phyloP scores from a whole-genome alignment of 1,140 invertebrate species.

The Potamilus streckersoni region DNA sequence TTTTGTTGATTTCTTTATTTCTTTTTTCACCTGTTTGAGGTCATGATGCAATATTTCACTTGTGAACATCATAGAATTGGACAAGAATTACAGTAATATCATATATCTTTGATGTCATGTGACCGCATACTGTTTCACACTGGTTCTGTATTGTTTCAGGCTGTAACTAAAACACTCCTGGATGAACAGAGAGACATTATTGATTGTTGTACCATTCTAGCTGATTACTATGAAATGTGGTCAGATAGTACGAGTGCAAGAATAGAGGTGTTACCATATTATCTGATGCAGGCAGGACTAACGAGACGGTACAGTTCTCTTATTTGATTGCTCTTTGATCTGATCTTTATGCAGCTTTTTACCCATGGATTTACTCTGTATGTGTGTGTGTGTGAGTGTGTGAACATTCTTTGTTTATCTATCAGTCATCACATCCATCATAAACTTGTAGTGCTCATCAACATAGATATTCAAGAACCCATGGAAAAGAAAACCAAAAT shows the following conservation, averaged over 20 bases:
- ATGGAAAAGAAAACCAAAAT: no score
- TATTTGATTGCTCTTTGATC: neutral
- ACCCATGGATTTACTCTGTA: neutral
- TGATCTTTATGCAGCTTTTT: neutral
- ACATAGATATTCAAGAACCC: no score
- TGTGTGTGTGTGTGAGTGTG: no score
- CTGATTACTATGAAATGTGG: slow-evolving; percentile 25
- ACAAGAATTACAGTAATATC: neutral
- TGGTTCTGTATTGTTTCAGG: neutral
- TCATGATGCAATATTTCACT: neutral
- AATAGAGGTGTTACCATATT: slow-evolving; percentile 6
- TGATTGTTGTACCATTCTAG: slow-evolving; percentile 9
- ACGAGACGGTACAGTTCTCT: slow-evolving; percentile 6
- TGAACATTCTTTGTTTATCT: no score
- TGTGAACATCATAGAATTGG: neutral
- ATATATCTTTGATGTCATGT: neutral
- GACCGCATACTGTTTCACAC: neutral
- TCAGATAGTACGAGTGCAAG: slow-evolving; percentile 2
- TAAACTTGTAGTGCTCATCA: no score
- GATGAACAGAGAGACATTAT: neutral
- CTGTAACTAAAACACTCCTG: slow-evolving; percentile 5
- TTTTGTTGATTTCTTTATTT: slow-evolving; percentile 1
- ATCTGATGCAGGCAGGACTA: slow-evolving; percentile 9
- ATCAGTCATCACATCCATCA: no score
- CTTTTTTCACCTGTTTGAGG: neutral